A percentile compares a stretch with the other conserved stretches of the same genome.
Evolutionary conservation across 1,140 invertebrate species (phyloP).

Genomic region (Caenorhabditis remanei): DNA sequence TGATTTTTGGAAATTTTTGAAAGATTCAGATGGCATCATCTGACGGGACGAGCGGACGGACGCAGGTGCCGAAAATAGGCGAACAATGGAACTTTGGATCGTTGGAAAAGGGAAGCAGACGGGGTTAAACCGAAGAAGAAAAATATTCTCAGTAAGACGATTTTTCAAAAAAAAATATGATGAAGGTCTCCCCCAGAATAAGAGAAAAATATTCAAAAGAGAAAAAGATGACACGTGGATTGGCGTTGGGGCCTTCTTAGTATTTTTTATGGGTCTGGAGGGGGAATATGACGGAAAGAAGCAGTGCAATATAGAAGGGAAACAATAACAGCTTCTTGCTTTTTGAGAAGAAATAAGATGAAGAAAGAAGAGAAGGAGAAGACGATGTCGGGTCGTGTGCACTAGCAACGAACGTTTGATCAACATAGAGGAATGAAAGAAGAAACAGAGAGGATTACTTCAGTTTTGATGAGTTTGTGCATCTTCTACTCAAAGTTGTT

Average conservation of each 20-base stretch:
- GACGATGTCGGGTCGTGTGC: conserved; percentile 1
- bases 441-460: neutral
- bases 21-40: conserved; percentile 4
- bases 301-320: conserved; percentile 1
- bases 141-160: neutral
- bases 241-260: neutral
- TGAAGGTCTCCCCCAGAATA: no score
- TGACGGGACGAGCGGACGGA: neutral
- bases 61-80: conserved; percentile 25
- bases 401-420: conserved; percentile 46
- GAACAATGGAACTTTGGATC: conserved; percentile 48
- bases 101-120: neutral
- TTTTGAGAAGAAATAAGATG: neutral
- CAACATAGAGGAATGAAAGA: neutral
- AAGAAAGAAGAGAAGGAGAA: neutral
- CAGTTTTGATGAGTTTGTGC: conserved; percentile 28
- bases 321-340: conserved; percentile 38
- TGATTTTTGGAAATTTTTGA: neutral
- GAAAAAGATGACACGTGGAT: conserved; percentile 33
- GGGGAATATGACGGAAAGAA: neutral
- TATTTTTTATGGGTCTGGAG: conserved; percentile 28
- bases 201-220: neutral
- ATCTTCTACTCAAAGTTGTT: neutral
- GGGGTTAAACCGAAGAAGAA: neutral
- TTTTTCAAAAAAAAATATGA: neutral